Conservation (phyloP, 2,797 vertebrate genomes). For the Hylomyscus alleni region DNA sequence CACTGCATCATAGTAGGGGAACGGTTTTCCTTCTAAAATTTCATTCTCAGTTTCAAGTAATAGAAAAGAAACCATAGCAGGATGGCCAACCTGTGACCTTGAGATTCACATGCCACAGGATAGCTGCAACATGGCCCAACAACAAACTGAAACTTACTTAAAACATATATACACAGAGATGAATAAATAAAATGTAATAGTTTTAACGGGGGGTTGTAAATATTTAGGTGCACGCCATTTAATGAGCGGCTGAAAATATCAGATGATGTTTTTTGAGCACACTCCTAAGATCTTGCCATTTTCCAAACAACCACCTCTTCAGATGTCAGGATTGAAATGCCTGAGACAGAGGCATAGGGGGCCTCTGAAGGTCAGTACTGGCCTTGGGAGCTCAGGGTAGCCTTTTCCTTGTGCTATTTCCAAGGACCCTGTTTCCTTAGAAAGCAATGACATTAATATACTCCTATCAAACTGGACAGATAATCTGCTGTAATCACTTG, state of each 20-base stretch:
- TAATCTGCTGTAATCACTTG: neutral
- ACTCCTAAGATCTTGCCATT: neutral
- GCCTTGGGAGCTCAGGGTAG: neutral
- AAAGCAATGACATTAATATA: neutral
- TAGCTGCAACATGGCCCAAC: neutral
- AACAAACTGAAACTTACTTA: neutral
- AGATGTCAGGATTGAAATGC: neutral
- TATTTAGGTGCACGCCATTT: neutral
- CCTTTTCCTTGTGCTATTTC: neutral
- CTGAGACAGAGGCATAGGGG: neutral
- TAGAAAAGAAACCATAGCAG: neutral
- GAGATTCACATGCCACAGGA: no score
- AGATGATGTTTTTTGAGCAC: neutral
- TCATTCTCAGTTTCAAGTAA: conserved; percentile 6
- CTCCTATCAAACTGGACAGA: neutral
- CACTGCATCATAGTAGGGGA: neutral
- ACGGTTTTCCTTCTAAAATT: neutral
- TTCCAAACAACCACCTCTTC: neutral
- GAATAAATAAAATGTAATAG: neutral
- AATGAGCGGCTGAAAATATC: neutral
- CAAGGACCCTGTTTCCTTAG: neutral
- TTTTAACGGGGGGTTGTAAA: neutral
- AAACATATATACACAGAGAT: neutral
- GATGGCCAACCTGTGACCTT: neutral
- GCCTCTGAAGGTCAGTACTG: neutral